Conservation (phyloP, 2,797 vertebrate genomes). For the Taenioides sp. region DNA sequence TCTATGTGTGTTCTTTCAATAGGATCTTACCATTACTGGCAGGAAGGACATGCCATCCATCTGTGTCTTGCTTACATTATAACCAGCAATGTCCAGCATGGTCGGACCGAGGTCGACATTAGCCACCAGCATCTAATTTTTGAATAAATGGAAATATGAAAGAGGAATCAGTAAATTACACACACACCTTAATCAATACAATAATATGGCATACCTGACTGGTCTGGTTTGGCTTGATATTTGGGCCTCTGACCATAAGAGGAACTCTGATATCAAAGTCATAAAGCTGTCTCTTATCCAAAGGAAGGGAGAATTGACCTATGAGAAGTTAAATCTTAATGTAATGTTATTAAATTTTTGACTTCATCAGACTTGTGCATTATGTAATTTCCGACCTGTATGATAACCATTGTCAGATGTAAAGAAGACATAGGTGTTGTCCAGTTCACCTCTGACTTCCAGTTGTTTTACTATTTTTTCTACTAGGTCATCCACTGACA, state of each 20-base stretch:
- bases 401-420: constrained; percentile 98
- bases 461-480: constrained; percentile 91
- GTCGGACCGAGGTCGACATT: constrained; percentile 97
- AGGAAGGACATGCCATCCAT: constrained; percentile 96
- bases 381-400: constrained; percentile 78
- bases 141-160: background rate
- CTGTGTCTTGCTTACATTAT: constrained; percentile 86
- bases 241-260: constrained; percentile 91
- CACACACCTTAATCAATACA: background rate
- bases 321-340: constrained; percentile 11
- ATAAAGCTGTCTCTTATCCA: constrained; percentile 96
- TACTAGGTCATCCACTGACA: constrained; percentile 94
- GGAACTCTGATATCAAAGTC: constrained; percentile 98
- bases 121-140: constrained; percentile 85
- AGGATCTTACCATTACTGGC: constrained; percentile 83
- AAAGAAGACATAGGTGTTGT: constrained; percentile 93
- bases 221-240: constrained; percentile 92
- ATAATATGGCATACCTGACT: constrained; percentile 76
- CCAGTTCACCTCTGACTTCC: constrained; percentile 83
- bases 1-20: background rate
- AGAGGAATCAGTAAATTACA: background rate
- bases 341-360: background rate
- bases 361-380: background rate
- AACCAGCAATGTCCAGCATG: constrained; percentile 93
- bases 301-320: constrained; percentile 96